Conservation (phyloP, 2,797 vertebrate species). For the Galago senegalensis region DNA sequence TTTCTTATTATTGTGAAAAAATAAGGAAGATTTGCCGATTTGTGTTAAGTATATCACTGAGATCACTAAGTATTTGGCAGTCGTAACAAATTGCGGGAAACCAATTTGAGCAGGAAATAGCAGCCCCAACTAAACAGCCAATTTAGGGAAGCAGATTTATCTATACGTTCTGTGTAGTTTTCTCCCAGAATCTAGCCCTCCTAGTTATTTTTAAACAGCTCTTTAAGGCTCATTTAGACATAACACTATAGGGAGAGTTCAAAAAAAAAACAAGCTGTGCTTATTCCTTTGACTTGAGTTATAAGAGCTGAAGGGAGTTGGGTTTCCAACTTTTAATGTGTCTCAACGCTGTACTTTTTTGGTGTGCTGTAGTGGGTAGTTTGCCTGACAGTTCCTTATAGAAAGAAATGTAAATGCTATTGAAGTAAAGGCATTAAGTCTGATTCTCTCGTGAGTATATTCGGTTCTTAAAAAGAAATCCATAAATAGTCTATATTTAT, state of each 20-base stretch:
- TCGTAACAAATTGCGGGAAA: constrained; percentile 79
- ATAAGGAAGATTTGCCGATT: constrained; percentile 71
- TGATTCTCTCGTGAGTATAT: neutral
- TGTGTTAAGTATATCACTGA: constrained; percentile 69
- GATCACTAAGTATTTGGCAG: constrained; percentile 80
- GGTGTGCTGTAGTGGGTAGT: neutral
- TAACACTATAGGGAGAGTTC: constrained; percentile 38
- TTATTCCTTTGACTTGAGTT: constrained; percentile 46
- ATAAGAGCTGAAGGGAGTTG: neutral
- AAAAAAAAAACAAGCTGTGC: constrained; percentile 30
- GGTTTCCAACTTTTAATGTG: neutral
- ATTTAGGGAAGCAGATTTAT: constrained; percentile 77
- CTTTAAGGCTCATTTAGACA: constrained; percentile 73
- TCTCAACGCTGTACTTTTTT: neutral
- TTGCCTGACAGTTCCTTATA: constrained; percentile 3
- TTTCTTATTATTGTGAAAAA: constrained; percentile 77
- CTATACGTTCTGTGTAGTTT: constrained; percentile 70
- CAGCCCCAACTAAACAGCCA: constrained; percentile 71
- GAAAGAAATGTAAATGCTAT: neutral
- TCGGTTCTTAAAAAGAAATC: constrained; percentile 23
- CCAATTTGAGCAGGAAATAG: constrained; percentile 77
- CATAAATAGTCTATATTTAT: neutral
- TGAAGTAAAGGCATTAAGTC: constrained; percentile 50
- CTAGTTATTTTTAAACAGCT: constrained; percentile 74
- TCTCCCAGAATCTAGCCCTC: constrained; percentile 56